Conservation (phyloP, 2,888 invertebrate genomes). For the Ditula angustiorana region DNA sequence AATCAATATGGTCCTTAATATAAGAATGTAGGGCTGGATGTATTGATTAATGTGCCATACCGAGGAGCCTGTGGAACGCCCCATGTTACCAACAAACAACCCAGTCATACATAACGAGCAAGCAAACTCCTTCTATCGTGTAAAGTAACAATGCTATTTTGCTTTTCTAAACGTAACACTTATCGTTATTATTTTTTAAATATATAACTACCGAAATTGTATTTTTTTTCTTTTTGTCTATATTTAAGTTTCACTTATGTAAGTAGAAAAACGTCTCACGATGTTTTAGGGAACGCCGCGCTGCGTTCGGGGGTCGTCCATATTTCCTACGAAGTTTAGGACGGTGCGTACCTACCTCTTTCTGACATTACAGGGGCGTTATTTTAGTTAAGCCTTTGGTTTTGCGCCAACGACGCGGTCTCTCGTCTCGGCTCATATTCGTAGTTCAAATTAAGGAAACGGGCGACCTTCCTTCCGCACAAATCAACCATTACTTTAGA, state of each 20-base stretch:
- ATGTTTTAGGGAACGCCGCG: conserved; percentile 53
- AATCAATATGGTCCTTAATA: conserved; percentile 78
- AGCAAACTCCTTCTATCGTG: conserved; percentile 70
- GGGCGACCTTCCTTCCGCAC: conserved; percentile 50
- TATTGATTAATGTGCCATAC: conserved; percentile 80
- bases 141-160: conserved; percentile 76
- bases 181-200: conserved; percentile 72
- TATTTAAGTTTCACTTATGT: conserved; percentile 73
- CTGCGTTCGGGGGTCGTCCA: conserved; percentile 55
- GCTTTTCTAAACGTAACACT: conserved; percentile 73
- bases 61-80: conserved; percentile 74
- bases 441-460: conserved; percentile 19
- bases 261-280: conserved; percentile 67
- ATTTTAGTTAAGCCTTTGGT: background rate
- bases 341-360: conserved; percentile 4
- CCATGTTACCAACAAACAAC: conserved; percentile 78
- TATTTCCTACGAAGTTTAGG: conserved; percentile 36
- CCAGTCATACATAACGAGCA: conserved; percentile 51
- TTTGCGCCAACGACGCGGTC: too few species aligned
- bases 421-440: too few species aligned
- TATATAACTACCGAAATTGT: conserved; percentile 67
- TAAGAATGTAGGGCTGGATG: conserved; percentile 70
- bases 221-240: conserved; percentile 61
- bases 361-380: background rate
- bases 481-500: conserved; percentile 47